phyloP scores from a whole-genome alignment of 2,797 vertebrate genomes.

The Rhyacichthys aspro region DNA sequence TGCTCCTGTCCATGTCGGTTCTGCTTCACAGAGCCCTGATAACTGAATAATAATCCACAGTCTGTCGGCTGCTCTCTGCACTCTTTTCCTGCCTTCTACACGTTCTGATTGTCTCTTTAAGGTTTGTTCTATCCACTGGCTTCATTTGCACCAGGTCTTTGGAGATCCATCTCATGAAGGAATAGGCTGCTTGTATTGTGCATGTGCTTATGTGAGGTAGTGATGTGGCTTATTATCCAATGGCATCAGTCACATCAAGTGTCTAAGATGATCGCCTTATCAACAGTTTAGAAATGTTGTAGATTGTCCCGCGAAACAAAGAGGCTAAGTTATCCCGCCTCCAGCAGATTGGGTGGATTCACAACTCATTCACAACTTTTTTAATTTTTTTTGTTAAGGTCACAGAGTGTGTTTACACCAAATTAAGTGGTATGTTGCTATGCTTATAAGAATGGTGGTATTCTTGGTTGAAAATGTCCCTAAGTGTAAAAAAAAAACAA shows the following conservation, averaged over 20 bases:
- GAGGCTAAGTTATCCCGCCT: too few species aligned
- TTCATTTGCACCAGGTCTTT: constrained; percentile 52
- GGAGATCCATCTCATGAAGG: constrained; percentile 24
- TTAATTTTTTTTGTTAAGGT: too few species aligned
- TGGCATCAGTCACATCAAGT: neutral
- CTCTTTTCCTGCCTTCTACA: constrained; percentile 33
- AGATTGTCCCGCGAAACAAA: too few species aligned
- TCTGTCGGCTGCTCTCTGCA: constrained; percentile 60
- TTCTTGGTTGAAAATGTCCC: too few species aligned
- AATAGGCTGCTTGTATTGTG: constrained; percentile 22
- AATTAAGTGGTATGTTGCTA: too few species aligned
- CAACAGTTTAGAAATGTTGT: too few species aligned
- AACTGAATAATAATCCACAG: constrained; percentile 84
- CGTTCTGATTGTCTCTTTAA: constrained; percentile 52
- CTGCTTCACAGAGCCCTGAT: constrained; percentile 82
- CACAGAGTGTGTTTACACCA: too few species aligned
- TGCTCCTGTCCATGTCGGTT: constrained; percentile 84
- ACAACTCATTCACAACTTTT: too few species aligned
- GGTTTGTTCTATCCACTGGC: constrained; percentile 35
- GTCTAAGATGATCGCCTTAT: neutral
- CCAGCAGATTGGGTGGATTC: too few species aligned
- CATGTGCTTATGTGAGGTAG: neutral
- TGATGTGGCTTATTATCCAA: constrained; percentile 17
- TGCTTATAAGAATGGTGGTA: too few species aligned
- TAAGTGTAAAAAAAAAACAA: too few species aligned